Evolutionary conservation across 2,113 vertebrate genomes (phyloP), one percentile per base, ranked within the genome.

Genomic region (Caranx ignobilis): DNA sequence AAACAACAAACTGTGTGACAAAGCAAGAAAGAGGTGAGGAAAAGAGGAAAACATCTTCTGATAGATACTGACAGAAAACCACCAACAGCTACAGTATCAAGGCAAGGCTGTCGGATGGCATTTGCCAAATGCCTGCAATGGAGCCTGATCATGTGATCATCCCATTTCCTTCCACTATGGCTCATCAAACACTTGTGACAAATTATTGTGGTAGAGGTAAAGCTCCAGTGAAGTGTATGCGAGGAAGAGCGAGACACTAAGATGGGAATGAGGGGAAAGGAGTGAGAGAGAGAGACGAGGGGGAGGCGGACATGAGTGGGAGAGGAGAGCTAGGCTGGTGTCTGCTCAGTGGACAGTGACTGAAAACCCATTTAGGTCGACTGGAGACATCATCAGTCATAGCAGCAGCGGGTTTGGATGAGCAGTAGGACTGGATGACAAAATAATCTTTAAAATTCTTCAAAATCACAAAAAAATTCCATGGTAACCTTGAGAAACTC

Each of bases 101-200:
- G 41, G 79, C 55, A 15, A 41, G 55, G 70, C 47, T 75, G 67
- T 68, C 16, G 11, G 39, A 52, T 26, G 61, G 45, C 7, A 19
- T 80, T 83, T 79, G 67, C 61, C 47, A 63, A 71, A 74, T 47
- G 34, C 39, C 39, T 63, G 71, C 45, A 54, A 79, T 56, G 43
- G 56, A 76, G 76, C 34, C 60, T 2, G 54, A 81, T 71, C 63
- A 69, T 63, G 79, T 71, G 82, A 85, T 82, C 52, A 21, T 75
- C 59, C 75, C 66, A 61, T 77, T 85, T 71, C 32, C 56, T 37
- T 63, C 70, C 21, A 59, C 63, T 55, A 63, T 35, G 71, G 71
- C 71, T 87, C 63, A 74, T 81, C 37, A 57, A 73, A 79, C 76
- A 64, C 55, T n/a, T 45, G 61, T 74, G 81, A 88, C 72, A 84